Conservation (phyloP, 2,888 invertebrate genomes). For the Meteorus cinctellus region DNA sequence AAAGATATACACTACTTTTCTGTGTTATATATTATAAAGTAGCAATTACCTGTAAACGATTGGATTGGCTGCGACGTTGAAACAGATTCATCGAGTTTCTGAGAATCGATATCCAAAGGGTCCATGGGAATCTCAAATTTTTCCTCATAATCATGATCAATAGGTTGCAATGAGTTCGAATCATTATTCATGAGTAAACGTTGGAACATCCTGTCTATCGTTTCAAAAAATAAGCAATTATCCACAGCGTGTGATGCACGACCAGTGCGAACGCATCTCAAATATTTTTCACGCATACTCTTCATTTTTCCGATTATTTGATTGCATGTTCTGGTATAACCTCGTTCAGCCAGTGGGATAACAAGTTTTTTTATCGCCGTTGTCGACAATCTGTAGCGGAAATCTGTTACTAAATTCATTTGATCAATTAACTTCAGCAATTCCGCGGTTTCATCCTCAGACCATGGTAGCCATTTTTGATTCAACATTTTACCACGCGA, state of each 20-base stretch:
- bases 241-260: slow-evolving; percentile 46
- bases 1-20: neutral
- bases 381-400: slow-evolving; percentile 54
- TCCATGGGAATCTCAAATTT: neutral
- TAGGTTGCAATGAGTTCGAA: slow-evolving; percentile 21
- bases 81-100: neutral
- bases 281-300: slow-evolving; percentile 53
- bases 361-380: slow-evolving; percentile 52
- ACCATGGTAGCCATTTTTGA: slow-evolving; percentile 44
- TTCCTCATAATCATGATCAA: neutral
- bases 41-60: neutral
- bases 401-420: slow-evolving; percentile 48
- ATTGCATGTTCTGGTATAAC: slow-evolving; percentile 52
- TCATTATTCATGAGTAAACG: slow-evolving; percentile 28
- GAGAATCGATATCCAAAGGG: neutral
- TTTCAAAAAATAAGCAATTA: slow-evolving; percentile 57
- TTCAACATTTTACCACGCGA: neutral
- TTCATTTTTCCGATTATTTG: slow-evolving; percentile 59
- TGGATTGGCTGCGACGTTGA: neutral
- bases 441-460: slow-evolving; percentile 53
- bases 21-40: too few relatives aligned
- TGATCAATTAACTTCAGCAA: slow-evolving; percentile 53
- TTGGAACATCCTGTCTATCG: slow-evolving; percentile 55
- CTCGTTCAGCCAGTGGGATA: slow-evolving; percentile 47
- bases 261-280: slow-evolving; percentile 51